Evolutionary conservation across 2,888 invertebrate genomes (phyloP).

Genomic region (Antheraea assamensis): DNA sequence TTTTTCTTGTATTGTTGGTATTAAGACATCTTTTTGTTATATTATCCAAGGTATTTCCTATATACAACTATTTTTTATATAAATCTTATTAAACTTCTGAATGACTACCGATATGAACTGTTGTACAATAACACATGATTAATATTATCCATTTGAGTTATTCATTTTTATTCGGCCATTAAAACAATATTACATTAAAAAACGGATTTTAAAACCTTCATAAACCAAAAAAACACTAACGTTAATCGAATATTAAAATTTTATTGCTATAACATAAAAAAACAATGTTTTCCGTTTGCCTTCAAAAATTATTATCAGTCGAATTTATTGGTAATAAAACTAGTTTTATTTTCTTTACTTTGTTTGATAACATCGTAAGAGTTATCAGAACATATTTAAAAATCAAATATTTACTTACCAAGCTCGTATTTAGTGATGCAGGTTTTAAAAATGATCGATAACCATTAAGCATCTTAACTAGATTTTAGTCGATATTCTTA

Average conservation of each 20-base stretch:
- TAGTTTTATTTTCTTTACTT: neutral
- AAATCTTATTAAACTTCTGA: neutral
- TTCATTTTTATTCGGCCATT: neutral
- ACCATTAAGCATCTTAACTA: no score
- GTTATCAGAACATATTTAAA: neutral
- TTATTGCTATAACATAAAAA: slow-evolving; percentile 9
- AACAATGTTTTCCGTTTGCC: slow-evolving; percentile 8
- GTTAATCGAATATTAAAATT: slow-evolving; percentile 5
- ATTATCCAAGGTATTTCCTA: neutral
- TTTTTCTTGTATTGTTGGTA: neutral
- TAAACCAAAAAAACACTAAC: neutral
- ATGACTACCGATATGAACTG: neutral
- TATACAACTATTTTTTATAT: neutral
- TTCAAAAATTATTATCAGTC: slow-evolving; percentile 10
- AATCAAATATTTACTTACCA: neutral
- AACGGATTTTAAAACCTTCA: neutral
- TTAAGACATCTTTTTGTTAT: neutral
- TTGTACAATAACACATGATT: neutral
- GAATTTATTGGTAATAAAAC: slow-evolving; percentile 8
- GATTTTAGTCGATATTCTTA: no score
- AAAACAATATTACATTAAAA: neutral
- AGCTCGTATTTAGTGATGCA: no score
- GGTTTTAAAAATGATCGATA: no score
- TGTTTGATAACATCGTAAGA: slow-evolving; percentile 8
- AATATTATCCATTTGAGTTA: neutral